phyloP scores from a whole-genome alignment of 2,888 invertebrate genomes.

The Drosophila bunnanda region DNA sequence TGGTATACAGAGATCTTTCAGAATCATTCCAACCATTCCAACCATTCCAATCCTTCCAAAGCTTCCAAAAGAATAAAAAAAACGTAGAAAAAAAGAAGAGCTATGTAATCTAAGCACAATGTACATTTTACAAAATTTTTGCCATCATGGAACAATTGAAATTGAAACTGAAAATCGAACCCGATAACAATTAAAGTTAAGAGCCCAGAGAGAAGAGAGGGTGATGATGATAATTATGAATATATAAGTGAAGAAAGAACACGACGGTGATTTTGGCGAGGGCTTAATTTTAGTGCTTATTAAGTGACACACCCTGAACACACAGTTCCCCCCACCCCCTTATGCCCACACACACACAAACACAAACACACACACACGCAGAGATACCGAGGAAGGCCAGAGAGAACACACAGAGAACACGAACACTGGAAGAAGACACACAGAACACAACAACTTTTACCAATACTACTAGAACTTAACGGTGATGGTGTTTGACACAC shows the following conservation, averaged over 20 bases:
- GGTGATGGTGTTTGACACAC: conserved; percentile 69
- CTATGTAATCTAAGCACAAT: conserved; percentile 33
- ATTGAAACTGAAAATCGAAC: conserved; percentile 21
- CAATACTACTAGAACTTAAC: conserved; percentile 27
- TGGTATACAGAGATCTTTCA: no score
- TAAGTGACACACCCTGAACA: conserved; percentile 58
- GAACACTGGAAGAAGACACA: conserved; percentile 19
- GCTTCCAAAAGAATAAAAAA: not conserved
- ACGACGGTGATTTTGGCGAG: conserved; percentile 58
- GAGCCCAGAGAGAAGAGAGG: conserved; percentile 33
- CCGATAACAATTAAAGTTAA: conserved; percentile 23
- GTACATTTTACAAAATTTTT: conserved; percentile 40
- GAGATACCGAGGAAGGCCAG: conserved; percentile 25
- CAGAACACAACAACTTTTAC: conserved; percentile 10
- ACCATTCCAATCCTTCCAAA: conserved; percentile 10
- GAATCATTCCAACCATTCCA: not conserved
- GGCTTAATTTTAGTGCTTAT: conserved; percentile 68
- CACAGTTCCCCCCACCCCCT: conserved; percentile 32
- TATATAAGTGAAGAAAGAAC: conserved; percentile 8
- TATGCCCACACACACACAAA: conserved; percentile 24
- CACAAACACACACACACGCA: conserved; percentile 18
- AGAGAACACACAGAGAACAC: conserved; percentile 31
- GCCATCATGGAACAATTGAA: conserved; percentile 19
- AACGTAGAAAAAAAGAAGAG: conserved; percentile 9
- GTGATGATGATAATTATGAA: conserved; percentile 31